phyloP scores from a whole-genome alignment of 2,113 vertebrate genomes.

The Phodopus roborovskii region DNA sequence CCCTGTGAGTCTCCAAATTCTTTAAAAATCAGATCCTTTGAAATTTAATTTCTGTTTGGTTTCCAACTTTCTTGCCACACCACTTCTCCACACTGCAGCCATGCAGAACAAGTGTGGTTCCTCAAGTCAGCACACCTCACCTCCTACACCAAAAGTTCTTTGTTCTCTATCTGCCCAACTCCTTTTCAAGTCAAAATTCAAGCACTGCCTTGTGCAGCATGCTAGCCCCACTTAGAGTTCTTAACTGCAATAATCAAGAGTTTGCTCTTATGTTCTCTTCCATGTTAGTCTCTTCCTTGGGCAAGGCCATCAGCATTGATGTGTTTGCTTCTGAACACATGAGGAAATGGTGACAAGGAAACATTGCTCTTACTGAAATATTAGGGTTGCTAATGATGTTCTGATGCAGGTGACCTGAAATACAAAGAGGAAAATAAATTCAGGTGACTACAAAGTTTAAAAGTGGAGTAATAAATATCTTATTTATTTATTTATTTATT shows the following conservation, averaged over 20 bases:
- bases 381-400: conserved; percentile 31
- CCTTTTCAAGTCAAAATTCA: not conserved
- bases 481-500: not conserved
- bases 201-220: not conserved
- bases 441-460: not conserved
- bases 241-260: not conserved
- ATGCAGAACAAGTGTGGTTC: not conserved
- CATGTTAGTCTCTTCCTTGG: not conserved
- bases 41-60: conserved; percentile 1
- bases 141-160: not conserved
- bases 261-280: not conserved
- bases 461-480: not conserved
- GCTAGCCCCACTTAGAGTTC: not conserved
- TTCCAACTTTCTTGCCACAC: not conserved
- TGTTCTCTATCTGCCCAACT: not conserved
- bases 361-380: not conserved
- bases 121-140: not conserved
- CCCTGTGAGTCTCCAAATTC: not conserved
- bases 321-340: not conserved
- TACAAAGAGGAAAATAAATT: not conserved
- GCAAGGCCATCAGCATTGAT: conserved; percentile 14
- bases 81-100: not conserved
- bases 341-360: not conserved
- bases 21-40: not conserved
- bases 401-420: not conserved